Conservation (phyloP, 1,140 invertebrate species). For the Drusus annulatus region DNA sequence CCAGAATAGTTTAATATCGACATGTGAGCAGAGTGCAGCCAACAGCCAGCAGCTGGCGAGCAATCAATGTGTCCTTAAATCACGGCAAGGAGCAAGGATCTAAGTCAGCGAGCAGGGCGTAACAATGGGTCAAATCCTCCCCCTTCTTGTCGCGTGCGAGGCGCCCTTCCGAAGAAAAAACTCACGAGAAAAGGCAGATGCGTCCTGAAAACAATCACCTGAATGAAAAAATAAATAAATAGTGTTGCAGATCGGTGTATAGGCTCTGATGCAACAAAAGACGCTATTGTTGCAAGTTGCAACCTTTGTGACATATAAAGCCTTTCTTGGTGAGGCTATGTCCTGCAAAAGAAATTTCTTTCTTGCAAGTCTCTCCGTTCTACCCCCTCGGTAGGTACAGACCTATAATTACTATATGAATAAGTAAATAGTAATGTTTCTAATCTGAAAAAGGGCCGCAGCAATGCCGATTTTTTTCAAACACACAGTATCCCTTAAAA, state of each 20-base stretch:
- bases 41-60: constrained; percentile 23
- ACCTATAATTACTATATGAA: not conserved
- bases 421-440: not conserved
- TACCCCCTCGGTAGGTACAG: not conserved
- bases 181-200: constrained; percentile 38
- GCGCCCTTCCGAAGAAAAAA: not conserved
- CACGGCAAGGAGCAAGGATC: constrained; percentile 8
- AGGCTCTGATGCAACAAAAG: constrained; percentile 32
- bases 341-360: not conserved
- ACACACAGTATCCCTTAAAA: too few relatives aligned
- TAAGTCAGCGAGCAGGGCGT: not conserved
- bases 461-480: too few relatives aligned
- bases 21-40: constrained; percentile 19
- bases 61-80: constrained; percentile 46
- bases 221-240: constrained; percentile 43
- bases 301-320: constrained; percentile 8
- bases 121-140: constrained; percentile 21
- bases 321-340: not conserved
- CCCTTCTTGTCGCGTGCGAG: not conserved
- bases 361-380: not conserved
- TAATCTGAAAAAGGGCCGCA: not conserved
- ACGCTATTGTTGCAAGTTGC: too few relatives aligned
- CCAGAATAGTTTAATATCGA: constrained; percentile 25
- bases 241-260: constrained; percentile 39
- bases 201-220: constrained; percentile 22